A percentile compares a stretch with the other conserved stretches of the same genome.
These are phyloP conservation scores for Mycteria americana DNA, from an alignment of 2,797 vertebrate species.

Conservation along the genomic window DNA sequence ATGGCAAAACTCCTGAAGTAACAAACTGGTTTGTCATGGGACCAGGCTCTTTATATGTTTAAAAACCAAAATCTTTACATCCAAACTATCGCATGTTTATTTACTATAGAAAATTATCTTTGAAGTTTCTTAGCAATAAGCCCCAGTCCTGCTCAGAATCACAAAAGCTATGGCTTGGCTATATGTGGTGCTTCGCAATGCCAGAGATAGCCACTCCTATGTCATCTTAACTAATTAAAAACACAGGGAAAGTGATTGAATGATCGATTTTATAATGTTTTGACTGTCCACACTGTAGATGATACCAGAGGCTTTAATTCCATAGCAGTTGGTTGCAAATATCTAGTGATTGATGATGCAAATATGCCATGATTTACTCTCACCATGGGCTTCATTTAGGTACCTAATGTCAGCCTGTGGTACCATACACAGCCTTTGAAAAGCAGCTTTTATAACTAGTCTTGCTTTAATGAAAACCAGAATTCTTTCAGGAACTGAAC, in stretches of 20 bases:
- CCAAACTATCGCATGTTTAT: neutral
- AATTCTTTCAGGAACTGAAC: slow-evolving; percentile 29
- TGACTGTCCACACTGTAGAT: slow-evolving; percentile 15
- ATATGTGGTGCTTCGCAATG: neutral
- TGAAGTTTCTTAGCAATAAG: neutral
- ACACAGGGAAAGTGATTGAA: neutral
- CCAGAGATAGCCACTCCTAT: neutral
- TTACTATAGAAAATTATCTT: neutral
- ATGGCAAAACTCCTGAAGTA: neutral
- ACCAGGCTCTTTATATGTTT: neutral
- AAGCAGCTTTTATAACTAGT: slow-evolving; percentile 22
- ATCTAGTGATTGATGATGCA: neutral
- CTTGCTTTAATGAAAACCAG: slow-evolving; percentile 63
- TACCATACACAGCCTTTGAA: neutral
- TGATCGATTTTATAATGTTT: neutral
- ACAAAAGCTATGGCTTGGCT: neutral
- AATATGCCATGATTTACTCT: neutral
- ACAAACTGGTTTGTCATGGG: neutral
- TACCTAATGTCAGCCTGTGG: neutral
- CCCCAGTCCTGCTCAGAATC: neutral
- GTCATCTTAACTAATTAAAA: slow-evolving; percentile 46
- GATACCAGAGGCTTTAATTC: slow-evolving; percentile 10
- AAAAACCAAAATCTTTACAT: neutral
- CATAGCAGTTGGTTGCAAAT: neutral
- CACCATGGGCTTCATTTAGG: neutral